phyloP scores from a whole-genome alignment of 1,140 invertebrate species.

The Zeugodacus cucurbitae region DNA sequence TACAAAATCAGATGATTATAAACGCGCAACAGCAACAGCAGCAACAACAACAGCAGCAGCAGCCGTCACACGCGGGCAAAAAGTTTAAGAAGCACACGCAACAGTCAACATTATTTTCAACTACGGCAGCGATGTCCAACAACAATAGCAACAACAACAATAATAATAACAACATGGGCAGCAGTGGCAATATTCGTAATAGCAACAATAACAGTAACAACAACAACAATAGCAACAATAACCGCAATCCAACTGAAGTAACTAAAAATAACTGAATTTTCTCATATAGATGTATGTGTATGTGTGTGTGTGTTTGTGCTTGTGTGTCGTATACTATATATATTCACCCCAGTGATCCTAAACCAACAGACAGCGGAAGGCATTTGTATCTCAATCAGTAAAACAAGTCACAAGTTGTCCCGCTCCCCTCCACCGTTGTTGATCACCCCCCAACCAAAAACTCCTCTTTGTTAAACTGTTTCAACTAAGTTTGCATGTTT shows the following conservation, averaged over 20 bases:
- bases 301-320: neutral
- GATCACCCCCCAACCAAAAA: neutral
- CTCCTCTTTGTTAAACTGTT: neutral
- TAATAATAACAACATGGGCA: slow-evolving; percentile 42
- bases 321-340: neutral
- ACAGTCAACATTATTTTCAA: slow-evolving; percentile 49
- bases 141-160: slow-evolving; percentile 1
- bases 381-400: neutral
- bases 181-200: neutral
- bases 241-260: slow-evolving; percentile 24
- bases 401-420: neutral
- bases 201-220: slow-evolving; percentile 36
- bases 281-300: too few species aligned
- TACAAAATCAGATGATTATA: slow-evolving; percentile 65
- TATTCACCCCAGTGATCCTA: neutral
- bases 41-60: slow-evolving; percentile 52
- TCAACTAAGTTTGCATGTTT: neutral
- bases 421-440: neutral
- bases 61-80: slow-evolving; percentile 48
- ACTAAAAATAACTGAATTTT: neutral
- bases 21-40: slow-evolving; percentile 58
- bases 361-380: neutral
- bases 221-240: slow-evolving; percentile 40
- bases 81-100: slow-evolving; percentile 57
- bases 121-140: slow-evolving; percentile 46